Conservation (phyloP, 2,888 invertebrate genomes). For the Drosophila ustulata region DNA sequence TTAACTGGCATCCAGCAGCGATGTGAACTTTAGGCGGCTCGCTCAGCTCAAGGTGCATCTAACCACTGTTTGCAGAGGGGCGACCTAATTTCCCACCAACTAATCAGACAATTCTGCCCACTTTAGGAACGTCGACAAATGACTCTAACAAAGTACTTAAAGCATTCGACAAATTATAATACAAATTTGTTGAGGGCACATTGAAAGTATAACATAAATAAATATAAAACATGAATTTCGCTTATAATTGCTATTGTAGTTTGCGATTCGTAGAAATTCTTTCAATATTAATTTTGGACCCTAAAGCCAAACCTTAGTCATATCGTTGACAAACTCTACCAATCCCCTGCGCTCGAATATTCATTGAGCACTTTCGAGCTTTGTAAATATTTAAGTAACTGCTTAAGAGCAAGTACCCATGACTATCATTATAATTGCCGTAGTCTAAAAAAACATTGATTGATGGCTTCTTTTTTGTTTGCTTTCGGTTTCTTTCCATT, state of each 20-base stretch:
- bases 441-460: constrained; percentile 51
- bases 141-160: not conserved
- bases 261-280: not conserved
- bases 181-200: too few species aligned
- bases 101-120: constrained; percentile 27
- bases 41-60: constrained; percentile 10
- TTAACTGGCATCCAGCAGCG: constrained; percentile 55
- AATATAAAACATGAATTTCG: too few species aligned
- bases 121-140: constrained; percentile 2
- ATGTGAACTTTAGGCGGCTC: constrained; percentile 52
- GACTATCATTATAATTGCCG: constrained; percentile 66
- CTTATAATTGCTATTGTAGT: not conserved
- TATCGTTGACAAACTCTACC: constrained; percentile 30
- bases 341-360: not conserved
- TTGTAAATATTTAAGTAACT: constrained; percentile 54
- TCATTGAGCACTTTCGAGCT: constrained; percentile 28
- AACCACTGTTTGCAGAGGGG: constrained; percentile 15
- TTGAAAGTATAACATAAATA: too few species aligned
- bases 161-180: too few species aligned
- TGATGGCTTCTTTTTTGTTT: constrained; percentile 51
- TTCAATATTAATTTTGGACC: constrained; percentile 1
- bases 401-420: constrained; percentile 51
- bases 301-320: constrained; percentile 31
- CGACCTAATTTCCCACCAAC: constrained; percentile 31
- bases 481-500: constrained; percentile 13